Base-by-base conservation (phyloP, 1,140 invertebrate genomes). In the Protaetia brevitarsis region DNA sequence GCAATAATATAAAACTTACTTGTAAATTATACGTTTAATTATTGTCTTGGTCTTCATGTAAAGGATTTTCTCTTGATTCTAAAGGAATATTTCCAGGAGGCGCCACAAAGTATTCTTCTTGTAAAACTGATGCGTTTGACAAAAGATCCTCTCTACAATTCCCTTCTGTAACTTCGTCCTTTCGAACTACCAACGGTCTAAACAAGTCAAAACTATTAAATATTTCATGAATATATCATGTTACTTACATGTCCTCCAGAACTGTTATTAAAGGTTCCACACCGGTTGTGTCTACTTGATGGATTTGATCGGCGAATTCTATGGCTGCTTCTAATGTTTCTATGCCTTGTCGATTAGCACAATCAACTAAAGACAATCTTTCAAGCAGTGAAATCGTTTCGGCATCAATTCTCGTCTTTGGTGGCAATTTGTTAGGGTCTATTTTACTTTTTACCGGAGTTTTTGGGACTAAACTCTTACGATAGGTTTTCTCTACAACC, bases 21-120 rank as follows among this genome's bases (percentile, higher is more conserved):
- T 66, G 30, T 76, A 71, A 8, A n/a, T n/a, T n/a, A n/a, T n/a
- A n/a, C n/a, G n/a, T n/a, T n/a, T n/a, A n/a, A 31, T 65, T 73
- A 29, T 64, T 67, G 69, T 72, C 66, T 67, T 74, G 66, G 63
- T 79, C 68, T 73, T 82, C 74, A 73, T 74, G 70, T 68, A 81
- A 73, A 57, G 82, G 76, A 78, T 84, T 78, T 75, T 78, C 71
- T 66, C 77, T 72, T 27, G 77, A 69, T 72, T 86, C 83, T 34
- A 89, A 77, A 1, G 88, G 87, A 72, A 88, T 88, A 78, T 91
- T 93, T 73, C 90, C 90, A 16, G 88, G 87, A 21, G 94, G 94
- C 21, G 92, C 91, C 10, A 95, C 87, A 84, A 94, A 95, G 78
- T 94, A 96, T 68, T 94, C 90, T 79, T 96, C 94, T 74, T 93